Conservation (phyloP, 2,888 invertebrate genomes). For the Atethmia centrago region DNA sequence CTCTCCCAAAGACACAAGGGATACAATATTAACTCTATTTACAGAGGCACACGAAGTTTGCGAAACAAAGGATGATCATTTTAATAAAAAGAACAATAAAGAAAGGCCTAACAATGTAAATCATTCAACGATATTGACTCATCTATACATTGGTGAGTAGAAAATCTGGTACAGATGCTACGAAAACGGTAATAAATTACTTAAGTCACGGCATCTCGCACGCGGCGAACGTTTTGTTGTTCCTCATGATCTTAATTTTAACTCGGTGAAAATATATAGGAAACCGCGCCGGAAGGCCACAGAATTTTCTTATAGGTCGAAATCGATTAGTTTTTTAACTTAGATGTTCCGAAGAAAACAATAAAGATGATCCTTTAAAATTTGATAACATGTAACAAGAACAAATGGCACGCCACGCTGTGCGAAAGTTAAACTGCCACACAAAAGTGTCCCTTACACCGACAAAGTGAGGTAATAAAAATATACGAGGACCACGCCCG, state of each 20-base stretch:
- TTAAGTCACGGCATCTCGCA: slow-evolving; percentile 71
- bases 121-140: slow-evolving; percentile 83
- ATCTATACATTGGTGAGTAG: slow-evolving; percentile 77
- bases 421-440: slow-evolving; percentile 78
- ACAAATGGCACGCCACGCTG: slow-evolving; percentile 75
- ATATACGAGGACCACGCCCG: slow-evolving; percentile 81
- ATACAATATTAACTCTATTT: slow-evolving; percentile 47
- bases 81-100: slow-evolving; percentile 61
- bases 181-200: slow-evolving; percentile 80
- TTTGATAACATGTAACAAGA: slow-evolving; percentile 72
- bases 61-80: slow-evolving; percentile 38
- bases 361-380: slow-evolving; percentile 66
- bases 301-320: slow-evolving; percentile 22
- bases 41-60: slow-evolving; percentile 25
- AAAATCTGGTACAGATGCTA: slow-evolving; percentile 80
- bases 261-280: slow-evolving; percentile 60
- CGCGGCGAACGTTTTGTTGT: slow-evolving; percentile 70
- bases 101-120: slow-evolving; percentile 73
- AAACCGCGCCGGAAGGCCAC: slow-evolving; percentile 18
- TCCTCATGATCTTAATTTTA: slow-evolving; percentile 71
- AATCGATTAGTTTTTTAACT: slow-evolving; percentile 21
- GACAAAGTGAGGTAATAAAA: slow-evolving; percentile 83
- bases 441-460: slow-evolving; percentile 75
- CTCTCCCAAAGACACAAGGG: slow-evolving; percentile 38
- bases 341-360: slow-evolving; percentile 46